phyloP scores from a whole-genome alignment of 2,888 invertebrate species.

The Norana najaformis region DNA sequence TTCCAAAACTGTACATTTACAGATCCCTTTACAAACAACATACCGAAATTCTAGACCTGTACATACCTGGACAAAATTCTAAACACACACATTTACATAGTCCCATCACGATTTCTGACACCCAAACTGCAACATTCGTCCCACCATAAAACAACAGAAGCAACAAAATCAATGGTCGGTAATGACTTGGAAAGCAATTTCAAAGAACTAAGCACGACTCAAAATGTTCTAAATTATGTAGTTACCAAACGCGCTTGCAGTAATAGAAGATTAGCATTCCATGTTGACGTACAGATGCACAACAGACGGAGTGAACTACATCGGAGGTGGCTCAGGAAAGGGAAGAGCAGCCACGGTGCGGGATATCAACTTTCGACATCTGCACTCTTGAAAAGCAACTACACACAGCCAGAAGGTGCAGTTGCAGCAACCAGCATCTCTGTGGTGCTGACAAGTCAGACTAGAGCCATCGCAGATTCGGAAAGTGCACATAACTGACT shows the following conservation, averaged over 20 bases:
- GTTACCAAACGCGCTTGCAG: not conserved
- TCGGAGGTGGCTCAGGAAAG: not conserved
- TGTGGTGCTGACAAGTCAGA: constrained; percentile 13
- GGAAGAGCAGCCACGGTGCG: not conserved
- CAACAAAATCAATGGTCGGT: not conserved
- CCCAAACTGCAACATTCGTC: not conserved
- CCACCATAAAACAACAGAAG: not conserved
- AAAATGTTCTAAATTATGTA: not conserved
- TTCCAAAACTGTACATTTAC: not conserved
- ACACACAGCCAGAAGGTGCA: not conserved
- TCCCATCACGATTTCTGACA: not conserved
- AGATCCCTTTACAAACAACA: not conserved
- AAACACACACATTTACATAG: not conserved
- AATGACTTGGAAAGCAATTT: not conserved
- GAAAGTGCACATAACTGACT: too few species aligned
- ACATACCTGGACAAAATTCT: not conserved
- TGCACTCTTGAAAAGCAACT: not conserved
- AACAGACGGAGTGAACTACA: not conserved
- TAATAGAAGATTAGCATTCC: not conserved
- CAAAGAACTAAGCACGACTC: not conserved
- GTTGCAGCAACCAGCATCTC: not conserved
- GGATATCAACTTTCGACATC: not conserved
- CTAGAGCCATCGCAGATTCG: not conserved
- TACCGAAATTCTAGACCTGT: not conserved
- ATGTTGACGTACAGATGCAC: not conserved